phyloP scores from a whole-genome alignment of 2,113 vertebrate species.

The Pangasianodon gigas region DNA sequence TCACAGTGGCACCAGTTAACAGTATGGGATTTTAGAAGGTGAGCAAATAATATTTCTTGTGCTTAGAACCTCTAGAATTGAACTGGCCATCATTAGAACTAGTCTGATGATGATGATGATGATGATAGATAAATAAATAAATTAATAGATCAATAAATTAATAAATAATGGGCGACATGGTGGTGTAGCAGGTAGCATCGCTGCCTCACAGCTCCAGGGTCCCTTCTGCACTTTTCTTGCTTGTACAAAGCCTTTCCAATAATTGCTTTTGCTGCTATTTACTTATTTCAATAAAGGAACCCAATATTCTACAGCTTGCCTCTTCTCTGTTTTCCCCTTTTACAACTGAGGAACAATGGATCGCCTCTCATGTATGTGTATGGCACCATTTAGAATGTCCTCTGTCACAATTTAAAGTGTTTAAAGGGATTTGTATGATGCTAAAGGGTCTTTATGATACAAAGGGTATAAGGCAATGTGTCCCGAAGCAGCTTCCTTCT shows the following conservation, averaged over 20 bases:
- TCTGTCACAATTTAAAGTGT: neutral
- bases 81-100: neutral
- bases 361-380: neutral
- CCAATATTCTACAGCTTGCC: neutral
- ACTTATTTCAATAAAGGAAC: neutral
- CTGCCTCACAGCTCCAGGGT: neutral
- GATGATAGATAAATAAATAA: neutral
- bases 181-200: neutral
- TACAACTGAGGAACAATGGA: neutral
- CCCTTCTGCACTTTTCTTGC: neutral
- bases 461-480: neutral
- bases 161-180: neutral
- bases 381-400: neutral
- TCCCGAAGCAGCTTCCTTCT: neutral
- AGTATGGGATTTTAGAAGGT: neutral
- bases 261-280: neutral
- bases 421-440: neutral
- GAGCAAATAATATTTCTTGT: neutral
- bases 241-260: conserved; percentile 8
- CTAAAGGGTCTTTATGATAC: neutral
- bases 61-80: neutral
- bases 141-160: neutral
- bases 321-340: neutral
- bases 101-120: neutral
- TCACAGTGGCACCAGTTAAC: neutral